Conservation (phyloP, 2,888 invertebrate genomes). For the Pachydiplax longipennis region DNA sequence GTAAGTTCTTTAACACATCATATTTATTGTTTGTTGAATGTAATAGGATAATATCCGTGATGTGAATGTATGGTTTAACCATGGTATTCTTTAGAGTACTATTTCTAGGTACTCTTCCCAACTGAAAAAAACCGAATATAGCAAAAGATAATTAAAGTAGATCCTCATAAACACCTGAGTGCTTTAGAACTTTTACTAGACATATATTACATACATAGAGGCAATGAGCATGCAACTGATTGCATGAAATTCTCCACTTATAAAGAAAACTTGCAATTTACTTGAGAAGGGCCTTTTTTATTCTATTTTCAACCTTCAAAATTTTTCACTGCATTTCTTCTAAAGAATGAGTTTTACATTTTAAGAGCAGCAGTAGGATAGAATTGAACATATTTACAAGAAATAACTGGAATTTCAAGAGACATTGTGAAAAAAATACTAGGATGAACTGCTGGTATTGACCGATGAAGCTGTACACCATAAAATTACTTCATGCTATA, state of each 20-base stretch:
- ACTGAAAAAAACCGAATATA: too few relatives aligned
- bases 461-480: slow-evolving; percentile 47
- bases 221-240: too few relatives aligned
- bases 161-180: too few relatives aligned
- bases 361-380: slow-evolving; percentile 45
- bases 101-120: too few relatives aligned
- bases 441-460: slow-evolving; percentile 43
- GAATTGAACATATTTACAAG: slow-evolving; percentile 49
- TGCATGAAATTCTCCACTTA: not conserved
- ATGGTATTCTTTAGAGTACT: too few relatives aligned
- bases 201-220: too few relatives aligned
- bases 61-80: too few relatives aligned
- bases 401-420: slow-evolving; percentile 47
- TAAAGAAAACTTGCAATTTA: not conserved
- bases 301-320: slow-evolving; percentile 44
- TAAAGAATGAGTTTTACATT: slow-evolving; percentile 41
- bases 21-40: too few relatives aligned
- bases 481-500: slow-evolving; percentile 46
- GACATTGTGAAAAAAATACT: slow-evolving; percentile 43
- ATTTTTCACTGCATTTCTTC: slow-evolving; percentile 38
- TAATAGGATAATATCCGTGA: too few relatives aligned
- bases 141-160: too few relatives aligned
- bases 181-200: too few relatives aligned
- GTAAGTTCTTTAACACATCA: too few relatives aligned
- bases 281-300: slow-evolving; percentile 41